Base-by-base conservation (phyloP, 1,140 invertebrate species). In the Brachionus koreanus region DNA sequence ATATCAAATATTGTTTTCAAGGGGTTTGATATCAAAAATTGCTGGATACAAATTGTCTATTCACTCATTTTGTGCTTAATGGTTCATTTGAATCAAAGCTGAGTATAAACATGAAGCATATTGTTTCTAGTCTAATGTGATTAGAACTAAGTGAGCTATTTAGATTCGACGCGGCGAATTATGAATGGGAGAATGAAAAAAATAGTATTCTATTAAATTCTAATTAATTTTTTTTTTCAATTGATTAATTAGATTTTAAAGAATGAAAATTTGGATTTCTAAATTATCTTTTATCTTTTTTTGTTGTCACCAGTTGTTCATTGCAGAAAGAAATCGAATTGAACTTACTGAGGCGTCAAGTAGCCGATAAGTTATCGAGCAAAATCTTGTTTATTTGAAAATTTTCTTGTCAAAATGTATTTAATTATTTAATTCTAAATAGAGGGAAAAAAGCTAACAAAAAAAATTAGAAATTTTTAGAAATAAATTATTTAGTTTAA, bases 401-500 rank as follows among this genome's bases (percentile, higher is more conserved):
- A 57, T 57, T 57, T 57, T 57, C 16, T 23, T 25, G 19, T 57
- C 49, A 57, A 57, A 57, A 57, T 25, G 5, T 57, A 57, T 57
- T 57, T 23, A 57, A 57, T 42, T 10, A 42, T 42, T 42, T 7
- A 57, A 57, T 57, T 16, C 49, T 57, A 57, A 57, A 57, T 16
- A 23, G 43, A 13, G 29, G 29, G 3, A 29, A 29, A 29, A 29
- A 29, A 29, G 29, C 29, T 29, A 29, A n/a, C n/a, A 52, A 35
- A 65, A 12, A 37, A 65, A 65, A 65, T 65, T 65, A 65, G 63
- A 65, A 65, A 33, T 65, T 65, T 63, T 69, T 69, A 13, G 35
- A 69, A 69, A 69, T 69, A 69, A 69, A 69, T 69, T 37, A 69
- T 69, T 69, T 39, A 69, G 16, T 39, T 69, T 69, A 37, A 69